phyloP scores from a whole-genome alignment of 2,113 vertebrate species.

The Cyprinodon brontotheroides region DNA sequence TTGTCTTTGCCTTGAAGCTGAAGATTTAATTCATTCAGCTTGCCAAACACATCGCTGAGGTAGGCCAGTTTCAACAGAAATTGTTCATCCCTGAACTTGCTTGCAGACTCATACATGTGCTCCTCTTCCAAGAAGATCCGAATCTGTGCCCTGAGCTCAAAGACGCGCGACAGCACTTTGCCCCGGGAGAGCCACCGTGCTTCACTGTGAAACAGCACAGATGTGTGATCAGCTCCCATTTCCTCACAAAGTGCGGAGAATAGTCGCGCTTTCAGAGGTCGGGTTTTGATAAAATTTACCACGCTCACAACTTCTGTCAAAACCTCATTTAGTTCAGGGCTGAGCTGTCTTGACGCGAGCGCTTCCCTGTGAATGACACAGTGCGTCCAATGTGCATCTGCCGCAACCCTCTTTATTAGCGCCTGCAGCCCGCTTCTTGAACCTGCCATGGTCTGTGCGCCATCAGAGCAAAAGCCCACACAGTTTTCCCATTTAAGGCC shows the following conservation, averaged over 20 bases:
- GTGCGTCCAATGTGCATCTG: constrained; percentile 1
- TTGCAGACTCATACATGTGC: too few species aligned
- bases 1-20: too few species aligned
- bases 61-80: too few species aligned
- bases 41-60: too few species aligned
- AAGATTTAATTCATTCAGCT: too few species aligned
- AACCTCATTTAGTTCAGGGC: neutral
- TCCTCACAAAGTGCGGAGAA: neutral
- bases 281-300: neutral
- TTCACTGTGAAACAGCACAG: constrained; percentile 1
- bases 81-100: too few species aligned
- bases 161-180: neutral
- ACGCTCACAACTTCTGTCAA: neutral
- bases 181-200: neutral
- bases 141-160: neutral
- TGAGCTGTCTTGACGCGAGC: neutral
- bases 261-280: neutral
- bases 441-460: constrained; percentile 1
- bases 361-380: too few species aligned
- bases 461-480: neutral
- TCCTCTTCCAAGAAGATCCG: too few species aligned
- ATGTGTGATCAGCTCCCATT: neutral
- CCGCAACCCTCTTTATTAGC: neutral
- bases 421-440: neutral
- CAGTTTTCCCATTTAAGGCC: neutral